These are phyloP conservation scores for Caenorhabditis sp. DNA, from an alignment of 2,888 invertebrate genomes.

Conservation along the genomic window DNA sequence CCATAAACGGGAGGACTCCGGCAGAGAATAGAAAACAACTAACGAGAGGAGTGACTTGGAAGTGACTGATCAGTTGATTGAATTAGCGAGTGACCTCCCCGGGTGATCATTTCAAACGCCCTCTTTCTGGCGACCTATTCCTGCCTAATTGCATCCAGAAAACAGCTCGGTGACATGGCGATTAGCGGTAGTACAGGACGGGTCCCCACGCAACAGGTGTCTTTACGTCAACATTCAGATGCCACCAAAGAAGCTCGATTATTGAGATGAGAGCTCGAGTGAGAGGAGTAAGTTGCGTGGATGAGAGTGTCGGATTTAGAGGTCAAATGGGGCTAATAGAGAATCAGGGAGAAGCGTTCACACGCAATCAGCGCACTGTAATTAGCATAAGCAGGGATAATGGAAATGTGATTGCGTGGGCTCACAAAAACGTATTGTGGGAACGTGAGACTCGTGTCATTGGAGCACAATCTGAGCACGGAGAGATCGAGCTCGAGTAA, in stretches of 20 bases:
- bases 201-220: slow-evolving; percentile 31
- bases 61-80: slow-evolving; percentile 14
- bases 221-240: slow-evolving; percentile 1
- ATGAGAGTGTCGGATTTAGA: slow-evolving; percentile 13
- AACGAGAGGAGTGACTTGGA: neutral
- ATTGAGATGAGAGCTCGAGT: neutral
- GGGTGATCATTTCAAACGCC: neutral
- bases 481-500: neutral
- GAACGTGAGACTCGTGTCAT: too few relatives aligned
- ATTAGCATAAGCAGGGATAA: slow-evolving; percentile 47
- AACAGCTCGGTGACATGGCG: slow-evolving; percentile 46
- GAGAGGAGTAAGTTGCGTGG: slow-evolving; percentile 19
- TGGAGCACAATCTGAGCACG: neutral
- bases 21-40: neutral
- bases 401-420: slow-evolving; percentile 24
- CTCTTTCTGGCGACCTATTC: neutral
- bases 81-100: slow-evolving; percentile 24
- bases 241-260: neutral
- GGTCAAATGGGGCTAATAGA: slow-evolving; percentile 33
- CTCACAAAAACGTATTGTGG: neutral
- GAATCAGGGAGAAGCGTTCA: slow-evolving; percentile 16
- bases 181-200: slow-evolving; percentile 25
- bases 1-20: slow-evolving; percentile 3
- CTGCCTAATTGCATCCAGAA: slow-evolving; percentile 27
- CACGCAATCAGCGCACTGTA: slow-evolving; percentile 38